phyloP scores from a whole-genome alignment of 1,140 invertebrate genomes.

The Procambarus clarkii region DNA sequence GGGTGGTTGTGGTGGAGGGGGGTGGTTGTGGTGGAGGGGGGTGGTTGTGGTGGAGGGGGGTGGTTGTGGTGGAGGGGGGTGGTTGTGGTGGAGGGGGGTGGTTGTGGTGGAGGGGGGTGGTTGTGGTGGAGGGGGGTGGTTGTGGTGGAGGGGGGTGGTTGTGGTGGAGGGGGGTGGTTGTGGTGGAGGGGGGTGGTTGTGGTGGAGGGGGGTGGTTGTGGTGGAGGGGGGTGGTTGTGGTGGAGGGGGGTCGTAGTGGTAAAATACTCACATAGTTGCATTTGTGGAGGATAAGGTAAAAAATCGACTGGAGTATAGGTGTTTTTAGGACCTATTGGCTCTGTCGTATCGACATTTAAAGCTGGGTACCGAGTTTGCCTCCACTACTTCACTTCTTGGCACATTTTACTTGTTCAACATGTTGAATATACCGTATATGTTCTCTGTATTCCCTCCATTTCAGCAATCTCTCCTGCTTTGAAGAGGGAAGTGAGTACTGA shows the following conservation, averaged over 20 bases:
- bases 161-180: neutral
- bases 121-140: neutral
- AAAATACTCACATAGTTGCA: too few species aligned
- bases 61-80: neutral
- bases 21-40: too few species aligned
- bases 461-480: too few species aligned
- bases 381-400: too few species aligned
- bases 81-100: neutral
- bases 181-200: neutral
- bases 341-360: too few species aligned
- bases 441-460: too few species aligned
- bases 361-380: too few species aligned
- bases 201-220: neutral
- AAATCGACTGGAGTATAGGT: neutral
- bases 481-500: too few species aligned
- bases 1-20: neutral
- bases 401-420: too few species aligned
- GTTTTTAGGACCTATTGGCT: too few species aligned
- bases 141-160: neutral
- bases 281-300: too few species aligned
- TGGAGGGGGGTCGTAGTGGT: neutral
- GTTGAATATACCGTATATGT: too few species aligned
- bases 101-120: neutral
- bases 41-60: neutral
- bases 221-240: neutral